Evolutionary conservation across 1,140 invertebrate species (phyloP).

Genomic region (Papilio glaucus): DNA sequence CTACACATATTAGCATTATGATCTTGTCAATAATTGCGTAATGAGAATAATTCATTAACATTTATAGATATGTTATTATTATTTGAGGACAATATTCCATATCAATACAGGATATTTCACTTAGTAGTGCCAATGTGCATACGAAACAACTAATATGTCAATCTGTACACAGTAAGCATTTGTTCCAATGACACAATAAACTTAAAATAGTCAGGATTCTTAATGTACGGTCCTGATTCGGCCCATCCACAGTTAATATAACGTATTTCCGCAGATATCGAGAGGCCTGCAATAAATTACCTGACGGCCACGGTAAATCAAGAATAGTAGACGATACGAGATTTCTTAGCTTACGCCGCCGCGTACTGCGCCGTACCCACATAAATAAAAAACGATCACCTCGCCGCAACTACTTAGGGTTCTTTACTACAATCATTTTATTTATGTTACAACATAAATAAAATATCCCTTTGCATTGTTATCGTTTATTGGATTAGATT

Average conservation of each 20-base stretch:
- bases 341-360: constrained; percentile 35
- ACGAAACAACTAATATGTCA: too few species aligned
- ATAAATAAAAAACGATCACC: constrained; percentile 34
- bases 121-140: too few species aligned
- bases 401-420: constrained; percentile 8
- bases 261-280: constrained; percentile 33
- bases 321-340: constrained; percentile 35
- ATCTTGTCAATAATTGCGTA: too few species aligned
- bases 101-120: too few species aligned
- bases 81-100: too few species aligned
- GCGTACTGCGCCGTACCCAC: too few species aligned
- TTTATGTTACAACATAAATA: constrained; percentile 21
- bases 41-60: too few species aligned
- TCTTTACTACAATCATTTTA: constrained; percentile 24
- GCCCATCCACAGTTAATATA: constrained; percentile 27
- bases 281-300: constrained; percentile 34
- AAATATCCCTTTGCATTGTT: constrained; percentile 16
- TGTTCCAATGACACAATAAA: constrained; percentile 24
- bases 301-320: constrained; percentile 34
- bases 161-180: not conserved
- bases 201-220: not conserved
- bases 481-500: constrained; percentile 15
- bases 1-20: too few species aligned
- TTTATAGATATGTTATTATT: too few species aligned
- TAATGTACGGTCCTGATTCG: not conserved